Base-by-base conservation (phyloP, 1,140 invertebrate species). In the Odontomachus brunneus region DNA sequence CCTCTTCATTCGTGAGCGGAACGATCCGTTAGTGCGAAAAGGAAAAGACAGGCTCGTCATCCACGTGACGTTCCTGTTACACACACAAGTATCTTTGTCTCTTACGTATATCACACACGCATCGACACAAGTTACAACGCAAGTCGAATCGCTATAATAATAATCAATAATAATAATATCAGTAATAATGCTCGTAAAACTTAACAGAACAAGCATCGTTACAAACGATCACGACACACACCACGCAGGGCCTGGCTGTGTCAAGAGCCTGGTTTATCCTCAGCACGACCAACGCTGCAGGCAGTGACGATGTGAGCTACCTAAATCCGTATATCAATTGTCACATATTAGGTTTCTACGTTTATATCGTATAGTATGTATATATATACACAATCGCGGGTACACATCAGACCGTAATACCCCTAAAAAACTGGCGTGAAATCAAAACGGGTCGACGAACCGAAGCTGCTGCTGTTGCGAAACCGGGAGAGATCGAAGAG, bases 141-240 rank as follows among this genome's bases (percentile, higher is more conserved):
- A 78, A 78, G 75, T 78, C 75, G 49, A 44, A 78, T 67, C 74
- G 63, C n/a, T 78, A 88, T 71, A 82, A 74, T 83, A 80, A 78
- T 78, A 76, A 67, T 84, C 84, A 78, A 48, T 78, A 84, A 71
- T 82, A 74, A 33, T 62, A 71, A 65, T 60, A 60, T 48, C 60
- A 60, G 74, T 88, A 75, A 86, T 88, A 86, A 85, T 86, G 86
- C 73, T 88, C 85, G 78, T 69, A 89, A 91, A 91, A 91, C 88
- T 90, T 91, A 91, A 91, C 90, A 89, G 75, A 90, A 90, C 83
- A 90, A 91, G 90, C 88, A 78, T 78, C 62, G 63, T 84, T 83
- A 72, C 62, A 85, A 84, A 89, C 38, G 62, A 89, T 80, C 81
- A 60, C 62, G 74, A 76, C 85, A 44, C 38, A 11, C 81, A 87